These are phyloP conservation scores for Agonum fuliginosum DNA, from an alignment of 2,888 invertebrate genomes.

Conservation along the genomic window DNA sequence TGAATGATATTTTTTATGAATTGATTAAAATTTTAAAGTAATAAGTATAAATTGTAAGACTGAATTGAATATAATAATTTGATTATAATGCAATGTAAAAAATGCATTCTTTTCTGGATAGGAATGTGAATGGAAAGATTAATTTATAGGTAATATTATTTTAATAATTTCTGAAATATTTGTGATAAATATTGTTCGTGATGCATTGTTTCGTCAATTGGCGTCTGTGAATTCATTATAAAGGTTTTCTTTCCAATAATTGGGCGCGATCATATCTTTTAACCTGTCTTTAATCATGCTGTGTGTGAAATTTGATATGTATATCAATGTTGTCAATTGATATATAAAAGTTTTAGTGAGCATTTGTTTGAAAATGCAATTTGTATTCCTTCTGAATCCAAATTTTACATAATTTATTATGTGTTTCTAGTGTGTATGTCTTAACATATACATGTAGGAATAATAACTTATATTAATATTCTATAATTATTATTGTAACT, in stretches of 20 bases:
- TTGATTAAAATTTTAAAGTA: too few species aligned
- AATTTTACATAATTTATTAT: slow-evolving; percentile 59
- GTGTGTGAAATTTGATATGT: slow-evolving; percentile 72
- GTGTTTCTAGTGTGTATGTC: slow-evolving; percentile 55
- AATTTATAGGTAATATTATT: not conserved
- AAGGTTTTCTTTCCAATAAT: slow-evolving; percentile 50
- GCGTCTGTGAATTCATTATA: slow-evolving; percentile 44
- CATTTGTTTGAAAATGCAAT: slow-evolving; percentile 74
- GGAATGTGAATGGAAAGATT: too few species aligned
- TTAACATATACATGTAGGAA: slow-evolving; percentile 51
- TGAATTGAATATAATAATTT: too few species aligned
- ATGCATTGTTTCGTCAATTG: slow-evolving; percentile 46
- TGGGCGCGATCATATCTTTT: slow-evolving; percentile 55
- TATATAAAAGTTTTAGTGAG: slow-evolving; percentile 67
- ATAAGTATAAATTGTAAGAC: too few species aligned
- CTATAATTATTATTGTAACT: slow-evolving; percentile 51
- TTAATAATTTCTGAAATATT: not conserved
- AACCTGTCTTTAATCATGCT: slow-evolving; percentile 71
- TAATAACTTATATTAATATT: slow-evolving; percentile 51
- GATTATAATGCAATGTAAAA: too few species aligned
- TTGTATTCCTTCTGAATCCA: slow-evolving; percentile 60
- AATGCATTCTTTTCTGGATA: too few species aligned
- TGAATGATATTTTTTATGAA: too few species aligned
- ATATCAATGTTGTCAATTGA: slow-evolving; percentile 74
- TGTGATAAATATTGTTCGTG: not conserved